Base-by-base conservation (phyloP, 2,113 vertebrate genomes). In the Zapus hudsonius region DNA sequence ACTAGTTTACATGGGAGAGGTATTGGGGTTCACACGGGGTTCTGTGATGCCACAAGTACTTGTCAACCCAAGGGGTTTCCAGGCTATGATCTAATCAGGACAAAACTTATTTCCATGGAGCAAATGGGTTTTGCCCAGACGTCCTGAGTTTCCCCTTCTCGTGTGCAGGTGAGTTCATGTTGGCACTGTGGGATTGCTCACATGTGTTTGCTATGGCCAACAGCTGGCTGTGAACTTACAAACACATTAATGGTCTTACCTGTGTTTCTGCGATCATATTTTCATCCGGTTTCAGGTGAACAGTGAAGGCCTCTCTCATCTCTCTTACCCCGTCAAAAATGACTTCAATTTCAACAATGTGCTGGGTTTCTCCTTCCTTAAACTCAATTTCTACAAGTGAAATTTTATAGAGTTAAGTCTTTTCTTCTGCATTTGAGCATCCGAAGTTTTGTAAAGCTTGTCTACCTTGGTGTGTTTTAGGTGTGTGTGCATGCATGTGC, bases 261-360 rank as follows among this genome's bases (percentile, higher is more conserved):
- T 99, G 99, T 5, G 98, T 99, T 97, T 99, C 99, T 79, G 99
- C 99, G 13, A 99, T 96, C 99, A 99, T 99, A 96, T 99, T 99
- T 94, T 99, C 99, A 93, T 99, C 99, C 0, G 99, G 99, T 84
- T 98, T 99, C 84, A 99, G 98, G 88, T 99, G 99, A 89, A 99
- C 98, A 13, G 99, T 99, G 95, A 99, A 99, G 72, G 99, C 98
- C 94, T 99, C 99, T 91, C 99, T 98, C 99, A 99, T 99, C 94
- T 99, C 99, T 95, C 98, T 97, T 73, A 98, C 67, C 6, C 98
- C 98, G 86, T 99, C 99, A 40, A 98, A 99, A 22, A 99, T 95
- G 33, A 99, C 96, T 98, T 99, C 99, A 91, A 99, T 98, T 96
- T 99, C 98, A 96, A 99, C 98, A 74, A 97, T 59, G 15, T 99